Evolutionary conservation across 2,797 vertebrate genomes (phyloP).

Genomic region (Scomberomorus guttatus): DNA sequence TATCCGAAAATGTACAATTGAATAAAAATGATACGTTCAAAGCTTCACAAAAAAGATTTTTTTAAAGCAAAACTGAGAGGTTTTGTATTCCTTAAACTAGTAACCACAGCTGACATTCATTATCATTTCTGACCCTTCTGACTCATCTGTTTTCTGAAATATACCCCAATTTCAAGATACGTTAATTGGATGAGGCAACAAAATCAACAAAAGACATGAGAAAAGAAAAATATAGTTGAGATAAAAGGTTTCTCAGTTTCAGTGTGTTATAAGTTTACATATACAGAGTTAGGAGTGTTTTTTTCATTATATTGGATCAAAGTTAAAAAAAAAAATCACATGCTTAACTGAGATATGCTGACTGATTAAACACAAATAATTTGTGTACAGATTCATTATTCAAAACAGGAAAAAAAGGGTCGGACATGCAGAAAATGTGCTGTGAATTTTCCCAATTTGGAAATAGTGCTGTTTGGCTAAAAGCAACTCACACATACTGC

Average conservation of each 20-base stretch:
- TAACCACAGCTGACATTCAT: not conserved
- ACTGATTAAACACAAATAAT: not conserved
- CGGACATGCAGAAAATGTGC: slow-evolving; percentile 5
- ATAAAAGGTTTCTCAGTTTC: too few species aligned
- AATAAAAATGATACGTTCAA: not conserved
- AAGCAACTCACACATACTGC: slow-evolving; percentile 56
- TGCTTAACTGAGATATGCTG: not conserved
- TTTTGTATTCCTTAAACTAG: not conserved
- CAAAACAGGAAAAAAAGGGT: slow-evolving; percentile 19
- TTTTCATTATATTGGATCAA: too few species aligned
- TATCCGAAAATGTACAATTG: not conserved
- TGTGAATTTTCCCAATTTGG: slow-evolving; percentile 42
- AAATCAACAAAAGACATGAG: not conserved
- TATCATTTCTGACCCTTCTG: slow-evolving; percentile 36
- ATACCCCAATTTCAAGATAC: slow-evolving; percentile 19
- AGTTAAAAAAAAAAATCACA: not conserved
- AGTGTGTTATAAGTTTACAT: too few species aligned
- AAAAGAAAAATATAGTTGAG: not conserved
- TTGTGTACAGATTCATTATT: not conserved
- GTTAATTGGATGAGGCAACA: slow-evolving; percentile 22
- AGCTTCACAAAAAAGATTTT: not conserved
- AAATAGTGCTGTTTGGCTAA: slow-evolving; percentile 38
- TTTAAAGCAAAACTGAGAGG: not conserved
- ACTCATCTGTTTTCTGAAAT: slow-evolving; percentile 46
- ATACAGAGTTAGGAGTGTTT: too few species aligned